These are phyloP conservation scores for Labia minor DNA, from an alignment of 2,888 invertebrate species.

Conservation along the genomic window DNA sequence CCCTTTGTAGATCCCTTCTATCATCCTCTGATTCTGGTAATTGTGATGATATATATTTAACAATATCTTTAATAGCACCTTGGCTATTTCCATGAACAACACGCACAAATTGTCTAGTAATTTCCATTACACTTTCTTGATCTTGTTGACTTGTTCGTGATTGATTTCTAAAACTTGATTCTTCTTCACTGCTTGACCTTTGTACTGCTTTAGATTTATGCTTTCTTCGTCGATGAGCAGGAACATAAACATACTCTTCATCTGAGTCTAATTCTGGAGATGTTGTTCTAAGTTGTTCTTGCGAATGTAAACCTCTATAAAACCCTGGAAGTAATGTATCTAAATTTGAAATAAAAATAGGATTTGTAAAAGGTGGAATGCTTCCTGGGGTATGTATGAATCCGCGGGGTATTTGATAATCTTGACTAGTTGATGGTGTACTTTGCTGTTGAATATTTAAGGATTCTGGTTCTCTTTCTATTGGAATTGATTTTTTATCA, in stretches of 20 bases:
- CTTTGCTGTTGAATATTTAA: not conserved
- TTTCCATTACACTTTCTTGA: slow-evolving; percentile 54
- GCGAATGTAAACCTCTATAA: not conserved
- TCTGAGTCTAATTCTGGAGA: slow-evolving; percentile 23
- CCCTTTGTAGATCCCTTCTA: slow-evolving; percentile 62
- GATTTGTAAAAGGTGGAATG: not conserved
- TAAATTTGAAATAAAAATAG: not conserved
- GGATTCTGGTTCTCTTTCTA: not conserved
- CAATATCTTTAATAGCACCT: slow-evolving; percentile 37
- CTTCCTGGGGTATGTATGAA: not conserved
- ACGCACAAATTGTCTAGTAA: slow-evolving; percentile 56
- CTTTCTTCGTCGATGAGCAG: slow-evolving; percentile 26
- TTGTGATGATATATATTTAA: slow-evolving; percentile 25
- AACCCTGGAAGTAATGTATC: not conserved
- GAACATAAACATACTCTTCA: slow-evolving; percentile 28
- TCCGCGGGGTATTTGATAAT: not conserved
- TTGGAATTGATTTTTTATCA: not conserved
- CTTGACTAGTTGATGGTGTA: not conserved
- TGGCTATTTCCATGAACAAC: slow-evolving; percentile 38
- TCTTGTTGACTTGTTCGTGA: slow-evolving; percentile 37
- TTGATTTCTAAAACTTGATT: slow-evolving; percentile 27
- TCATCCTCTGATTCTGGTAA: slow-evolving; percentile 41
- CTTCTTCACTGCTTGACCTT: slow-evolving; percentile 26
- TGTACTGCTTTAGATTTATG: slow-evolving; percentile 21
- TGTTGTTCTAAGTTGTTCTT: not conserved